Base-by-base conservation (phyloP, 2,888 invertebrate species). In the Ectropis crepuscularia region DNA sequence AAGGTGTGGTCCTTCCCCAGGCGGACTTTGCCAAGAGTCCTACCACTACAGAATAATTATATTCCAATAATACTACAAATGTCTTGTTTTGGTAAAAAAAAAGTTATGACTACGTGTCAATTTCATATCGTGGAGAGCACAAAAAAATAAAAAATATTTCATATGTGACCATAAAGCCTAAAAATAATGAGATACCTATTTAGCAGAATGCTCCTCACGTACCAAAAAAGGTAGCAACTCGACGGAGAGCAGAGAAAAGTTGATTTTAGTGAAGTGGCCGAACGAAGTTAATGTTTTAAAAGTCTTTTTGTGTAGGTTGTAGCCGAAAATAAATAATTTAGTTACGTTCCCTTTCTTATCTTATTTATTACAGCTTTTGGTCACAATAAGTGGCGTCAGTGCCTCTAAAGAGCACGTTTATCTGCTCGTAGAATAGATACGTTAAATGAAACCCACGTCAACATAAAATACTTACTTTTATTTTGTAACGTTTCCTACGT, bases 231-330 rank as follows among this genome's bases (percentile, higher is more conserved):
- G 28, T 47, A 42, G 36, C 9, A 12, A 11, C 36, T 42, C 9
- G 6, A 36, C 38, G 12, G 41, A 12, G 10, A 8, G 48, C 5
- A 36, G 28, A n/a, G 38, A 54, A 46, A 37, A 46, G n/a, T 47
- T 47, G 55, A 55, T 47, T 47, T 39, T 47, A 16, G 39, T 28
- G 16, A 38, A 54, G 37, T 38, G 47, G 41, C 47, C 47, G 11
- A 55, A 47, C 16, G 47, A 47, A 55, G 39, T 55, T 55, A 55
- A 55, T 28, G 41, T 41, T 55, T 41, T 41, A 55, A 55, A 55
- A 47, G 55, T 10, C 47, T 55, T 55, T 55, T 47, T 55, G 47
- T 55, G 55, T 39, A 46, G 38, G 6, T 5, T 16, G 37, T 39
- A 47, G 36, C 43, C 12, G 39, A 12, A 37, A 45, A 45, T 45